Evolutionary conservation across 2,113 vertebrate species (phyloP), one percentile per base, ranked within the genome.

Genomic region (Mustela nigripes): DNA sequence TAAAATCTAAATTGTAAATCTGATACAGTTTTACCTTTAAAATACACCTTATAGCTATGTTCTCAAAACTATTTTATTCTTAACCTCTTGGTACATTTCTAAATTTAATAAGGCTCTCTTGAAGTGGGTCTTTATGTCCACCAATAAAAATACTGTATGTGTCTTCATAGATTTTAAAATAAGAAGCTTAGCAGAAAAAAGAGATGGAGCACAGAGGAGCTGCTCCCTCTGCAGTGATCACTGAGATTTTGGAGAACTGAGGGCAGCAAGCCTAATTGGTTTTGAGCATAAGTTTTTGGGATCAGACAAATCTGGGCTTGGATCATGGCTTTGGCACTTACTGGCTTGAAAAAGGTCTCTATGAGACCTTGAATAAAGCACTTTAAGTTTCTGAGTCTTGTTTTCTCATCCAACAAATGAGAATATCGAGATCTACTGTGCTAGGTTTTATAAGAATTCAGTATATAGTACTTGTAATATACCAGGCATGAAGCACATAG

Each of bases 91-190:
- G 28, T 65, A 5, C 18, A 71, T 39, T 92, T 93, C 67, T 91
- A 26, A 74, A 39, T 45, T 60, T 95, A 53, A 42, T 50, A 21
- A 24, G 58, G 19, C 24, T 15, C 10, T 91, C 56, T 88, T 91
- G 53, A 85, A 76, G 42, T 63, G 5, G 18, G n/a, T 62, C 9
- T 80, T 11, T 6, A 53, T 73, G 14, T 14, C 39, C 39, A 88
- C 93, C 93, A 93, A 91, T 87, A 93, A 93, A 93, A 93, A 87
- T 53, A 50, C 24, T 8, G 2, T 39, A 19, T 96, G 24, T 76
- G 36, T 76, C 78, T 95, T 65, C 60, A 85, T 15, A 63, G 89
- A 53, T 53, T 91, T 80, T 91, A 53, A 91, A 80, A 67, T 53
- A 67, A 80, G 39, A 78, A 90, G 60, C 28, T 65, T 50, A 79